Evolutionary conservation across 1,140 invertebrate species (phyloP), one percentile per base, ranked within the genome.

Genomic region (Meloidogyne chitwoodi): DNA sequence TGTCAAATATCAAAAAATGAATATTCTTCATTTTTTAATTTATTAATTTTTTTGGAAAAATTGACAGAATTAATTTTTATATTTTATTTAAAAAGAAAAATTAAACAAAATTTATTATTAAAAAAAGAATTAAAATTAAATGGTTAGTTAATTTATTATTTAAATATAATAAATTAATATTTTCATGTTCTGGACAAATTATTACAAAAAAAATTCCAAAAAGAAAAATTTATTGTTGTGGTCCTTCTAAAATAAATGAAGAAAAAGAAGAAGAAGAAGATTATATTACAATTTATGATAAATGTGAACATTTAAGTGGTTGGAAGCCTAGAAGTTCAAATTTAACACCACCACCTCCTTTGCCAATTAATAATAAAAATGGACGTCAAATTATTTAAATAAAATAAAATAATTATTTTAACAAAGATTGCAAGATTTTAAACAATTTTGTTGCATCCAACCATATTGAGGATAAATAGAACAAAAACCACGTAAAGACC

Each of bases 401-500:
- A 22, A 48, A 68, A 41, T 44, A n/a, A n/a, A 70, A 26, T 75
- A 74, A 16, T 2, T 24, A 74, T 26, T 26, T 75, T 63, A 79
- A 31, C 83, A 84, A 14, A 81, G 48, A 44, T 73, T 70, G 74
- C 83, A 84, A 61, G 79, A 84, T 41, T 79, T 75, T 64, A 72
- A 63, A 74, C 83, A 84, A 41, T 82, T 77, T n/a, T 74, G 67
- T 29, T 41, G 75, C 81, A 77, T 78, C 74, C 79, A 83, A n/a
- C 73, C 62, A 29, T 65, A 41, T 75, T 83, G 79, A n/a, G 79
- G 38, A 14, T 38, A 34, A 16, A 38, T 62, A 19, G 19, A 31
- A 26, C 80, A 86, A 22, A 85, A 74, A 10, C 82, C 76, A n/a
- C 83, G 73, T 3, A 85, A 62, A 19, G 83, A 76, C 84, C 84